Evolutionary conservation across 2,113 vertebrate species (phyloP).

Genomic region (Lepus europaeus): DNA sequence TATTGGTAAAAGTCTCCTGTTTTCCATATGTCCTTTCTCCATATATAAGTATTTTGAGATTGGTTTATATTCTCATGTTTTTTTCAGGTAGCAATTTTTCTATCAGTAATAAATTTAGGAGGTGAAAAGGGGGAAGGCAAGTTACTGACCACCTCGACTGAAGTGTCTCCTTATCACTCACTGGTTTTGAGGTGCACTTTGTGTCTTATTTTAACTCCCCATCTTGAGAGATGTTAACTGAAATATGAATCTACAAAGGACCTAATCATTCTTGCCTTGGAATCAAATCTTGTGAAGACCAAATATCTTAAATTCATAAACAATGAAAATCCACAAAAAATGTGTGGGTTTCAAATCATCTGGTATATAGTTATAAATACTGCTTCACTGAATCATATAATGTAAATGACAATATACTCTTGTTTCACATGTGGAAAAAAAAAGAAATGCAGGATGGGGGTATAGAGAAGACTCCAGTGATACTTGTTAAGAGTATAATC

Average conservation of each 20-base stretch:
- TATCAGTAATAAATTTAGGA: background rate
- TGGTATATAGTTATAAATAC: too few relatives aligned
- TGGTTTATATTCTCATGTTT: background rate
- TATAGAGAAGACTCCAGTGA: too few relatives aligned
- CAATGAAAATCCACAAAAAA: background rate
- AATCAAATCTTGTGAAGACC: background rate
- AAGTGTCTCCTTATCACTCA: background rate
- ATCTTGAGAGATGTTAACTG: background rate
- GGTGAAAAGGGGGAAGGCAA: background rate
- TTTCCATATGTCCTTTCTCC: background rate
- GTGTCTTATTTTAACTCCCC: background rate
- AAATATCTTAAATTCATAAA: background rate
- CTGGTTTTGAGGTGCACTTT: background rate
- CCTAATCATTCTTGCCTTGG: background rate
- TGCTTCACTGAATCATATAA: too few relatives aligned
- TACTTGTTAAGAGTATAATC: too few relatives aligned
- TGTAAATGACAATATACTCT: too few relatives aligned
- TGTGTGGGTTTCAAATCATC: too few relatives aligned
- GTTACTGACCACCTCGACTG: background rate
- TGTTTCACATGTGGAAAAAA: too few relatives aligned
- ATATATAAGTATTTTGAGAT: background rate
- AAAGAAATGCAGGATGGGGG: too few relatives aligned
- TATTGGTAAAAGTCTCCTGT: background rate
- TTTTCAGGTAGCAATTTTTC: background rate
- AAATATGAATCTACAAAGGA: background rate